These are phyloP conservation scores for Andrena dorsata DNA, from an alignment of 2,888 invertebrate genomes.

Conservation along the genomic window DNA sequence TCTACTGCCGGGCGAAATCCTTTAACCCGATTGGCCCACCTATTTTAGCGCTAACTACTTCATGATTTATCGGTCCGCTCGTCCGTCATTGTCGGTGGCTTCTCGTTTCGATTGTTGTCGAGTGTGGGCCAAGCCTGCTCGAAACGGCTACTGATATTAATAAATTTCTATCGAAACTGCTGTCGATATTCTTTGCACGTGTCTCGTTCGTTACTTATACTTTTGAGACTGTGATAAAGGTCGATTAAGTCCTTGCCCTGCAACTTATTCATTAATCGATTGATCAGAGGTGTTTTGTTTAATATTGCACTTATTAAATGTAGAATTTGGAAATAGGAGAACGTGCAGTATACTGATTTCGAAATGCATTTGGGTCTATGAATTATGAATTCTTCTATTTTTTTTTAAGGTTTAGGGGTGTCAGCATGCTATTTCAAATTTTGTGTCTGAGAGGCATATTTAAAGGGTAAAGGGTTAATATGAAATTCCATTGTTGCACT, in stretches of 20 bases:
- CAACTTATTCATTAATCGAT: too few relatives aligned
- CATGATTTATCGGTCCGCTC: constrained; percentile 33
- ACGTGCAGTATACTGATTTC: too few relatives aligned
- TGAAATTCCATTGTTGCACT: background rate
- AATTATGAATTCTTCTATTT: too few relatives aligned
- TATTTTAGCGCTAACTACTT: constrained; percentile 47
- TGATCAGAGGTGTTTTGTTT: too few relatives aligned
- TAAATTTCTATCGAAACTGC: background rate
- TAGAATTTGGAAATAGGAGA: too few relatives aligned
- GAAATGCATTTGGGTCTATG: too few relatives aligned
- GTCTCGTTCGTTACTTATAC: background rate
- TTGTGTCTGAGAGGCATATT: too few relatives aligned
- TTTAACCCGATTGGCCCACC: constrained; percentile 46
- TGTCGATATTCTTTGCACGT: background rate
- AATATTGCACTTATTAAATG: too few relatives aligned
- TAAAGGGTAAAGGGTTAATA: too few relatives aligned
- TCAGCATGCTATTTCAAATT: too few relatives aligned
- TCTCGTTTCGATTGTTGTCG: constrained; percentile 19
- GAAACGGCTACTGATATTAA: background rate
- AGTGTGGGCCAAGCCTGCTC: background rate
- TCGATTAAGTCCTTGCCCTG: too few relatives aligned
- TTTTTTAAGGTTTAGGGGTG: too few relatives aligned
- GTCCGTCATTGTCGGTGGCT: constrained; percentile 18
- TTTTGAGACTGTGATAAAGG: background rate
- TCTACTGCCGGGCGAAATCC: constrained; percentile 33